A percentile compares a stretch with the other conserved stretches of the same genome.
Evolutionary conservation across 1,140 invertebrate genomes (phyloP).

Genomic region (Drosophila nannoptera): DNA sequence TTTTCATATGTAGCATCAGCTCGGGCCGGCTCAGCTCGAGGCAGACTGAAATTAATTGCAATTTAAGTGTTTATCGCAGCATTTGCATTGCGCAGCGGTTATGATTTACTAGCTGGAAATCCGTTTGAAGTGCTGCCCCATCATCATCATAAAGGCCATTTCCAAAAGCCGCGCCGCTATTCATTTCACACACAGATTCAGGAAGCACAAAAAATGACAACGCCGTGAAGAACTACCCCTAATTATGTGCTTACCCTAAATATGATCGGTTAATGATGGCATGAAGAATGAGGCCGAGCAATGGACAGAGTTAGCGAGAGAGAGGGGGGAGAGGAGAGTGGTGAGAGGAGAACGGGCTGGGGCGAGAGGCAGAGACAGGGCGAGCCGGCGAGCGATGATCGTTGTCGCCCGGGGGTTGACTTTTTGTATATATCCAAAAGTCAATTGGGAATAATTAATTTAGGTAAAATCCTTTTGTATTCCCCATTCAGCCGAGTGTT

Average conservation of each 20-base stretch:
- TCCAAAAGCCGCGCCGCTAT: constrained; percentile 11
- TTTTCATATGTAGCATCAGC: constrained; percentile 41
- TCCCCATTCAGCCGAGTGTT: constrained; percentile 62
- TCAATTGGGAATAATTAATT: constrained; percentile 78
- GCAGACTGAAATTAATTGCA: constrained; percentile 58
- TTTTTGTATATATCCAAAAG: constrained; percentile 53
- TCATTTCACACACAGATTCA: constrained; percentile 57
- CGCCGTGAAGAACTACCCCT: constrained; percentile 62
- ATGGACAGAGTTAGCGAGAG: background rate
- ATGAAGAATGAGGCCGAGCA: constrained; percentile 9
- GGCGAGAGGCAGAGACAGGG: background rate
- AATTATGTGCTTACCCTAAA: constrained; percentile 74
- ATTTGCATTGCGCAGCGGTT: constrained; percentile 48
- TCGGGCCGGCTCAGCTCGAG: background rate
- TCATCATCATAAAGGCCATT: constrained; percentile 54
- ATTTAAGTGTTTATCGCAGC: constrained; percentile 55
- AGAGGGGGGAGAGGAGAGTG: background rate
- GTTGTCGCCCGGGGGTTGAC: constrained; percentile 34
- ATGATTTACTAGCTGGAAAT: constrained; percentile 27
- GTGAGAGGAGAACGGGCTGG: too few relatives aligned
- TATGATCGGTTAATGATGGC: constrained; percentile 78
- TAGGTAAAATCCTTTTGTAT: constrained; percentile 68
- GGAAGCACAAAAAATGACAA: constrained; percentile 50
- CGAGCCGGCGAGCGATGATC: constrained; percentile 44
- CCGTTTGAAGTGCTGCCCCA: constrained; percentile 46